Base-by-base conservation (phyloP, 2,113 vertebrate species). In the Thalassoma bifasciatum region DNA sequence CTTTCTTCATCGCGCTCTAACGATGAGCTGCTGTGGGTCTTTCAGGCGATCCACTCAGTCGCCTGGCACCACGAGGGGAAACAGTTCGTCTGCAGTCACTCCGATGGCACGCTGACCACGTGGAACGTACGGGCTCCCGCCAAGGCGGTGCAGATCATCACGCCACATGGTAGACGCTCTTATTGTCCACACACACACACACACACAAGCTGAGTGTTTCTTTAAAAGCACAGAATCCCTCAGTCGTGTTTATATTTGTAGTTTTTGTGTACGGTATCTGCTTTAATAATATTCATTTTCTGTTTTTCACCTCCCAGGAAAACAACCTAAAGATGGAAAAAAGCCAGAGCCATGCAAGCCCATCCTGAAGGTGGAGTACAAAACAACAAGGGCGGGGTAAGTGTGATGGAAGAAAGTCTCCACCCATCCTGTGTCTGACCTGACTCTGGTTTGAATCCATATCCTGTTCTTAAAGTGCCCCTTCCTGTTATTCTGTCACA, bases 31-130 rank as follows among this genome's bases (percentile, higher is more conserved):
- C 16, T 73, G 64, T 59, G 64, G 72, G 63, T 72, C 10, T 82
- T 71, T 26, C 86, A 99, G 97, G 98, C 98, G 60, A 99, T 99
- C 79, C 98, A 99, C 89, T 99, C 97, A 0, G 96, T 98, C 51
- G 96, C 96, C 85, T 99, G 98, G 98, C 98, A 99, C 88, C 98
- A 99, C 56, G 98, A 99, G 93, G 98, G 98, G 58, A 99, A 99
- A 78, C 98, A 98, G 64, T 99, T 99, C 87, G 94, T 98, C 72
- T 99, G 98, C 91, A 99, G 98, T 93, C 98, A 99, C 92, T 99
- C 98, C 17, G 98, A 99, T 86, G 98, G 98, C 69, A 97, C 96
- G 47, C 93, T 99, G 93, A 99, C 97, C 85, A 96, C 96, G 89
- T 99, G 98, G 98, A 98, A 96, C 89, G 90, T 99, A 91, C 96